phyloP scores from a whole-genome alignment of 1,140 invertebrate species.

The Acyrthosiphon pisum region DNA sequence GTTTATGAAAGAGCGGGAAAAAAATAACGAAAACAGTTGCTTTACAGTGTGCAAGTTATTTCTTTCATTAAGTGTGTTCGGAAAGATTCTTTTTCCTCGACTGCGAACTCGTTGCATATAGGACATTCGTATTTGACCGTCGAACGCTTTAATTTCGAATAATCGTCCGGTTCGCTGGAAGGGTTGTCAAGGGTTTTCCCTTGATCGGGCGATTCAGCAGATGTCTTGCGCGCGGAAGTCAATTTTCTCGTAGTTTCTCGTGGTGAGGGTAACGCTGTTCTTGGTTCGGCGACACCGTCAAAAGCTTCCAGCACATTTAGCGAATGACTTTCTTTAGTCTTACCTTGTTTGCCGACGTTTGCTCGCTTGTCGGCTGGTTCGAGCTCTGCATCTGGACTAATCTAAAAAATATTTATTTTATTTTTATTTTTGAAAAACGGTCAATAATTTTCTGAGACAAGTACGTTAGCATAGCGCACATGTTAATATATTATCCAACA shows the following conservation, averaged over 20 bases:
- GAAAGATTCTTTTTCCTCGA: neutral
- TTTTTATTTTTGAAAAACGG: neutral
- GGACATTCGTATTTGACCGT: neutral
- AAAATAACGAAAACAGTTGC: neutral
- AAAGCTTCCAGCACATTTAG: neutral
- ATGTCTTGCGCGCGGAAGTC: neutral
- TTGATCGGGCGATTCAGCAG: neutral
- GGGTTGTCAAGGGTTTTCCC: neutral
- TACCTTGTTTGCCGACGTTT: neutral
- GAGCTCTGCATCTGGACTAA: neutral
- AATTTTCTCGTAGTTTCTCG: neutral
- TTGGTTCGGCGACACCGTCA: neutral
- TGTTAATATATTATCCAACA: neutral
- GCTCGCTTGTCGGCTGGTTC: neutral
- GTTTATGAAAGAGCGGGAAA: neutral
- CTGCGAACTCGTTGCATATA: neutral
- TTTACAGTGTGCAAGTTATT: neutral
- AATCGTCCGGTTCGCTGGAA: neutral
- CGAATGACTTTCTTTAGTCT: neutral
- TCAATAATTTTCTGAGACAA: neutral
- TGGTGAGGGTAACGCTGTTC: accelerated
- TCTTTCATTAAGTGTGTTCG: constrained; percentile 22
- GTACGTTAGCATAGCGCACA: neutral
- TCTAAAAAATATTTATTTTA: neutral
- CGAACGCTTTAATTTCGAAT: neutral